Percentiles rank a stretch among this genome's conserved stretches.
These are phyloP conservation scores for Chascanopsetta lugubris DNA, from an alignment of 2,113 vertebrate genomes.

Conservation along the genomic window DNA sequence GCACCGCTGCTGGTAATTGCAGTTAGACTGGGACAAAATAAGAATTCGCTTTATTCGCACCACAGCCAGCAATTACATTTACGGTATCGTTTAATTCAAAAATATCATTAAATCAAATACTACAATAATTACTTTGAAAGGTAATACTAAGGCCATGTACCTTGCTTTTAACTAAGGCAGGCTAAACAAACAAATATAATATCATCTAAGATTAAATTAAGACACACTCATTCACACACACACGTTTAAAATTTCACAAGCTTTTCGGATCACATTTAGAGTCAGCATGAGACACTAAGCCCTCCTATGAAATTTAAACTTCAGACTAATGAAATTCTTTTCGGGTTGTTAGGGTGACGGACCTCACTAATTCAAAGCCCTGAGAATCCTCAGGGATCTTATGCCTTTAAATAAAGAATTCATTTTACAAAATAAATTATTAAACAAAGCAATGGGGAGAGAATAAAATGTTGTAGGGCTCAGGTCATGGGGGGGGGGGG, in stretches of 20 bases:
- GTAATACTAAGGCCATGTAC: not conserved
- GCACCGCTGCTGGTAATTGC: not conserved
- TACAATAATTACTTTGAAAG: not conserved
- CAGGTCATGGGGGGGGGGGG: not conserved
- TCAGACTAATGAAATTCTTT: constrained; percentile 40
- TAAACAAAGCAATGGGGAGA: not conserved
- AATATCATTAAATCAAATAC: not conserved
- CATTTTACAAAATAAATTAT: not conserved
- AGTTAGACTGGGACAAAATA: not conserved
- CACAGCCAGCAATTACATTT: not conserved
- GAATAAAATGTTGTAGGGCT: not conserved
- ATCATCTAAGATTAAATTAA: not conserved
- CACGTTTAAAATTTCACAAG: not conserved
- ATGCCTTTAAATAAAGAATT: constrained; percentile 4
- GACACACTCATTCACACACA: not conserved
- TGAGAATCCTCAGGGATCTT: constrained; percentile 6
- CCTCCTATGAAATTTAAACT: constrained; percentile 5
- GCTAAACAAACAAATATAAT: not conserved
- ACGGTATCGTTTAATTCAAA: not conserved
- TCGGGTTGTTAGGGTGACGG: constrained; percentile 21
- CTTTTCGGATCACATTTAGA: not conserved
- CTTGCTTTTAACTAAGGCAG: not conserved
- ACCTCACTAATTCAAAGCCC: not conserved
- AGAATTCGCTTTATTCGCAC: not conserved
- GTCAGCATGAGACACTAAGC: constrained; percentile 2